Conservation (phyloP, 2,113 vertebrate genomes). For the Peucedramus taeniatus region DNA sequence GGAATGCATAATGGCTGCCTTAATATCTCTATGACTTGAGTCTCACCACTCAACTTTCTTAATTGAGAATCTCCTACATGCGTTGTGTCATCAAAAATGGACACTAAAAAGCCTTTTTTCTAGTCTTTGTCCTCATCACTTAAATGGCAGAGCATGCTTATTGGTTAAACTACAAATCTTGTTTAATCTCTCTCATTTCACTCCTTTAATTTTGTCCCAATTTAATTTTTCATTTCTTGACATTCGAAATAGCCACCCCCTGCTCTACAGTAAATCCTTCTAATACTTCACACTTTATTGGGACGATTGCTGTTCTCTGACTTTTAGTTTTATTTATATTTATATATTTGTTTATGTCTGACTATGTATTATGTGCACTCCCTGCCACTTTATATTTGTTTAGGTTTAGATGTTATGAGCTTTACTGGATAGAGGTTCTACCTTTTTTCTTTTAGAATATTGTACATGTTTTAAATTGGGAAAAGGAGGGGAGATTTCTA, state of each 20-base stretch:
- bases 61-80: neutral
- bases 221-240: neutral
- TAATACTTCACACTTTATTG: neutral
- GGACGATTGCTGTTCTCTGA: neutral
- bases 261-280: neutral
- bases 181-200: neutral
- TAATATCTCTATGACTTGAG: neutral
- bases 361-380: neutral
- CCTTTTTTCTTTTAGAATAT: neutral
- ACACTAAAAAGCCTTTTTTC: neutral
- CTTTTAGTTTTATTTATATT: neutral
- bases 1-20: neutral
- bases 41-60: neutral
- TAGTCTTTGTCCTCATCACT: neutral
- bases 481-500: neutral
- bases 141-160: neutral
- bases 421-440: neutral
- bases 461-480: neutral
- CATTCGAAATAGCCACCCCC: neutral
- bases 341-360: neutral
- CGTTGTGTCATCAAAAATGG: neutral
- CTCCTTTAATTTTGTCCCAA: neutral
- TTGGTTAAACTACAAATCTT: neutral
- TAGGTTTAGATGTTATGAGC: neutral
- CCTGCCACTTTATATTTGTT: neutral